Conservation (phyloP, 2,888 invertebrate genomes). For the Phyllotreta cruciferae region DNA sequence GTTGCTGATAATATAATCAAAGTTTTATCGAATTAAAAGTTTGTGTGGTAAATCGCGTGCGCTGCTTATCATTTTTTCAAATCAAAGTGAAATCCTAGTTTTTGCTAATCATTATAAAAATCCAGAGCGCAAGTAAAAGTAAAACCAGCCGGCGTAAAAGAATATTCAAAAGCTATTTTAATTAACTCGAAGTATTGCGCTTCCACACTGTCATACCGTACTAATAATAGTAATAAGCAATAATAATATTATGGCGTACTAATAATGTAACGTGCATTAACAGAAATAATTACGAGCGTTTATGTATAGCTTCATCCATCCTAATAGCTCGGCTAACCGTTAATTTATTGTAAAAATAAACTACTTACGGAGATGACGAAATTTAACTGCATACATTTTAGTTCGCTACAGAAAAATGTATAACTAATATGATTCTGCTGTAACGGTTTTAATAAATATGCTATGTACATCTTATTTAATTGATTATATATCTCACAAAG, state of each 20-base stretch:
- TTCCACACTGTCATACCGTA: constrained; percentile 24
- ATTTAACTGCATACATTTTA: too few relatives aligned
- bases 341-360: constrained; percentile 26
- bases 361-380: too few relatives aligned
- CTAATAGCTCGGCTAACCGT: constrained; percentile 41
- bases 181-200: constrained; percentile 21
- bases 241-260: neutral
- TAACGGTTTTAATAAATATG: too few relatives aligned
- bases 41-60: constrained; percentile 17
- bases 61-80: constrained; percentile 29
- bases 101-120: constrained; percentile 58
- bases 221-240: constrained; percentile 15
- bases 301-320: too few relatives aligned
- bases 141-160: constrained; percentile 49
- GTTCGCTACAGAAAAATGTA: too few relatives aligned
- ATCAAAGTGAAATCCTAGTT: constrained; percentile 57
- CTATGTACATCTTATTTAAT: too few relatives aligned
- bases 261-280: neutral
- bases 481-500: too few relatives aligned
- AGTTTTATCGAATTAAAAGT: constrained; percentile 15
- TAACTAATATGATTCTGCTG: too few relatives aligned
- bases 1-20: too few relatives aligned
- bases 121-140: constrained; percentile 60
- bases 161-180: constrained; percentile 33
- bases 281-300: too few relatives aligned